phyloP scores from a whole-genome alignment of 2,113 vertebrate genomes.

The Parotia lawesii region DNA sequence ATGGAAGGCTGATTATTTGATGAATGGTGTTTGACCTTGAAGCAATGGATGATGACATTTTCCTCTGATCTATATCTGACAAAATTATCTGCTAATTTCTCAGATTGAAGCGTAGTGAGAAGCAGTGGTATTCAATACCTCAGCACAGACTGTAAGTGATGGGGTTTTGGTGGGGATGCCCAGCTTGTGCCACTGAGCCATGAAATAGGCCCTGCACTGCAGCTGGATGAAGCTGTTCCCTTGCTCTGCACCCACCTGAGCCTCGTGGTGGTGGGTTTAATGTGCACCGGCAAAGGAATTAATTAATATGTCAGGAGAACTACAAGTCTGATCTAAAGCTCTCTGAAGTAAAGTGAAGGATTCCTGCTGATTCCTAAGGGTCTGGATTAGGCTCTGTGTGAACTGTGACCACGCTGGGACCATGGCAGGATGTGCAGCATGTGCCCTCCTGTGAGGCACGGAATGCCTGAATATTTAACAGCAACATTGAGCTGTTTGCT shows the following conservation, averaged over 20 bases:
- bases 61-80: neutral
- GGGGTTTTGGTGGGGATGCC: neutral
- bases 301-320: neutral
- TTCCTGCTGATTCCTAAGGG: neutral
- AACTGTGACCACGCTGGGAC: neutral
- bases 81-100: neutral
- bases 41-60: neutral
- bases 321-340: neutral
- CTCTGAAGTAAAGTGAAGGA: neutral
- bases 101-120: fast-evolving
- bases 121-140: neutral
- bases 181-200: fast-evolving
- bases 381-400: neutral
- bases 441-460: neutral
- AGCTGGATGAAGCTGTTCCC: too few relatives aligned
- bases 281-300: neutral
- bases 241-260: fast-evolving
- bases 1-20: neutral
- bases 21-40: neutral
- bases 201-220: neutral
- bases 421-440: fast-evolving
- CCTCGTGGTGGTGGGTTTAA: fast-evolving
- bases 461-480: neutral
- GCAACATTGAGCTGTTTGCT: neutral
- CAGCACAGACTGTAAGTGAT: neutral